phyloP scores from a whole-genome alignment of 2,113 vertebrate genomes.

The Channa maculata region DNA sequence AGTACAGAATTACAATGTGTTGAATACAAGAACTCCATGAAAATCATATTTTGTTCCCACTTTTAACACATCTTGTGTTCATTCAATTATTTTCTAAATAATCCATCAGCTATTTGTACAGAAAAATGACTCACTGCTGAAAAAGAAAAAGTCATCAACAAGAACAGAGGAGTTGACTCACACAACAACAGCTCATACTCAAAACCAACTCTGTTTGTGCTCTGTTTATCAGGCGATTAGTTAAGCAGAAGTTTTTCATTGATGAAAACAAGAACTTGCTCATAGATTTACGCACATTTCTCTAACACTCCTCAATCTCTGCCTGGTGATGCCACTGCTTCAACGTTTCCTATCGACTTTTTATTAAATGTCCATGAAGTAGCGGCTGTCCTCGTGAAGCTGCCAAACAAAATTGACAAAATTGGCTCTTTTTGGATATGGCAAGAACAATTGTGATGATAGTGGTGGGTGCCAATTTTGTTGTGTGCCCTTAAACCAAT shows the following conservation, averaged over 20 bases:
- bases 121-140: constrained; percentile 68
- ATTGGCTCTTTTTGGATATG: constrained; percentile 62
- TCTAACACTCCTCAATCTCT: constrained; percentile 8
- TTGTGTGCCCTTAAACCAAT: constrained; percentile 66
- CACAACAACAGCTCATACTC: constrained; percentile 65
- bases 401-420: constrained; percentile 70
- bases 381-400: constrained; percentile 56
- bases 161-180: constrained; percentile 77
- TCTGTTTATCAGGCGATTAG: constrained; percentile 38
- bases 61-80: constrained; percentile 17
- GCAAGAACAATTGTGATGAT: constrained; percentile 61
- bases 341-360: constrained; percentile 30
- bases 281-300: constrained; percentile 20
- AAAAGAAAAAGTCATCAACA: constrained; percentile 70
- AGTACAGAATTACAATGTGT: neutral
- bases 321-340: constrained; percentile 41
- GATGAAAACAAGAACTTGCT: constrained; percentile 41
- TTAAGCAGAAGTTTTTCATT: constrained; percentile 49
- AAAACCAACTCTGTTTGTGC: constrained; percentile 54
- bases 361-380: constrained; percentile 50
- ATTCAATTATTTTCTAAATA: constrained; percentile 61
- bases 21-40: neutral
- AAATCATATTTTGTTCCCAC: constrained; percentile 10
- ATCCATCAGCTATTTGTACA: constrained; percentile 50
- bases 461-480: constrained; percentile 58